Conservation (phyloP, 2,888 invertebrate genomes). For the Cephonodes hylas region DNA sequence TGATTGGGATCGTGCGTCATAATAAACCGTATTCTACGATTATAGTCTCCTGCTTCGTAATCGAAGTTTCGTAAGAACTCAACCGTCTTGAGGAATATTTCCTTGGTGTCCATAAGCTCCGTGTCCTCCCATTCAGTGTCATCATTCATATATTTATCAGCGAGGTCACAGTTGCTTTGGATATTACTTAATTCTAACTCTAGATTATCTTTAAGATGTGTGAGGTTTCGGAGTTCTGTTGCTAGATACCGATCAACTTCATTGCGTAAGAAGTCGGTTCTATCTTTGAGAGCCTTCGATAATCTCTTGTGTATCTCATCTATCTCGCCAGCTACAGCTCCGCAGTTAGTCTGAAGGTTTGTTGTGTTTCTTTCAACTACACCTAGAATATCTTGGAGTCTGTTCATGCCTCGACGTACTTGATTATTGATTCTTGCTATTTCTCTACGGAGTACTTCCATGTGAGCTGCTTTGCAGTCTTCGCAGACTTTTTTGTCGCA, state of each 20-base stretch:
- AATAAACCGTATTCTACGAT: conserved; percentile 90
- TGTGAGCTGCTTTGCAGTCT: conserved; percentile 97
- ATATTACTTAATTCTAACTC: conserved; percentile 97
- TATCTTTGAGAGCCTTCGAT: conserved; percentile 93
- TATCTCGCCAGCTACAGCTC: conserved; percentile 95
- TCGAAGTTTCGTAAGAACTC: conserved; percentile 97
- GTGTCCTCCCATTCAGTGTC: conserved; percentile 95
- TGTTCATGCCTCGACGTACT: conserved; percentile 92
- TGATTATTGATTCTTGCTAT: conserved; percentile 94
- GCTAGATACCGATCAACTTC: conserved; percentile 96
- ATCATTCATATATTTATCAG: conserved; percentile 96
- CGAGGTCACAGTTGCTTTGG: conserved; percentile 97
- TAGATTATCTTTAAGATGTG: conserved; percentile 94
- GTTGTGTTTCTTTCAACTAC: conserved; percentile 94
- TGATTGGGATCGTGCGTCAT: conserved; percentile 96
- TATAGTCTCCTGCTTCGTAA: conserved; percentile 95
- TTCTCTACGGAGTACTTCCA: conserved; percentile 96
- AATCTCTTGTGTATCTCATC: conserved; percentile 94
- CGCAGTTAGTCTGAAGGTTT: conserved; percentile 93
- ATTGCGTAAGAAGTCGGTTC: conserved; percentile 91
- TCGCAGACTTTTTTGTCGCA: conserved; percentile 98
- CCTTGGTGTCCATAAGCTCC: conserved; percentile 96
- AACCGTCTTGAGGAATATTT: conserved; percentile 96
- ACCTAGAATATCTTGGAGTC: conserved; percentile 91
- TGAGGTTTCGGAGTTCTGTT: conserved; percentile 92